Evolutionary conservation across 1,140 invertebrate species (phyloP).

Genomic region (Euura lappo): DNA sequence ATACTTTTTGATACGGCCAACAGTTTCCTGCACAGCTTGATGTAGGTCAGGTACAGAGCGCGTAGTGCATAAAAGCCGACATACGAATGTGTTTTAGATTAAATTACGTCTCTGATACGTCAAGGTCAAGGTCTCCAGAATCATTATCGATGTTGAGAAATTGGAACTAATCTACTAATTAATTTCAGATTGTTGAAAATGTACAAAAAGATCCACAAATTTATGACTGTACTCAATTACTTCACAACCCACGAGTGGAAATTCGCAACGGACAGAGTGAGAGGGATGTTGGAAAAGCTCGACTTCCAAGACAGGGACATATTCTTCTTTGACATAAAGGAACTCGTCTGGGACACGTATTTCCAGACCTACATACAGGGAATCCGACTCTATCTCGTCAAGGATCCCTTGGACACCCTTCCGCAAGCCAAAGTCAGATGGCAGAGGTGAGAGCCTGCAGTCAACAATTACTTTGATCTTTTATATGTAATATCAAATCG

Average conservation of each 20-base stretch:
- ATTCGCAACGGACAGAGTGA: constrained; percentile 68
- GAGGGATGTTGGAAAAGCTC: constrained; percentile 66
- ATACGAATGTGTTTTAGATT: too few relatives aligned
- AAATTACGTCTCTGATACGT: too few relatives aligned
- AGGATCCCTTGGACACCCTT: constrained; percentile 66
- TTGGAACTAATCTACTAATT: not conserved
- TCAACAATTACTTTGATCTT: not conserved
- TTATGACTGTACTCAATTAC: constrained; percentile 73
- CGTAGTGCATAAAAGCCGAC: too few relatives aligned
- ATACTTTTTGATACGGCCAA: too few relatives aligned
- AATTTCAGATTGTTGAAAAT: constrained; percentile 68
- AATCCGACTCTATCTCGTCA: constrained; percentile 66
- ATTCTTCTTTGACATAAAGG: constrained; percentile 74
- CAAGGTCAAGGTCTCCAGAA: too few relatives aligned
- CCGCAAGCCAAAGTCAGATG: constrained; percentile 59
- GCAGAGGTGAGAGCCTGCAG: constrained; percentile 50
- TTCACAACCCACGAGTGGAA: constrained; percentile 76
- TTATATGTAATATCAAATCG: not conserved
- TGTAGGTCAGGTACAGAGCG: too few relatives aligned
- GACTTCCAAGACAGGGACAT: constrained; percentile 66
- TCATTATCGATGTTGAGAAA: too few relatives aligned
- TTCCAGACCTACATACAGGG: constrained; percentile 66
- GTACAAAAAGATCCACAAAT: constrained; percentile 73
- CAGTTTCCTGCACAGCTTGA: too few relatives aligned
- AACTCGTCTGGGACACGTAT: constrained; percentile 67